phyloP scores from a whole-genome alignment of 2,888 invertebrate genomes.

The Gisinianus flammeolus region DNA sequence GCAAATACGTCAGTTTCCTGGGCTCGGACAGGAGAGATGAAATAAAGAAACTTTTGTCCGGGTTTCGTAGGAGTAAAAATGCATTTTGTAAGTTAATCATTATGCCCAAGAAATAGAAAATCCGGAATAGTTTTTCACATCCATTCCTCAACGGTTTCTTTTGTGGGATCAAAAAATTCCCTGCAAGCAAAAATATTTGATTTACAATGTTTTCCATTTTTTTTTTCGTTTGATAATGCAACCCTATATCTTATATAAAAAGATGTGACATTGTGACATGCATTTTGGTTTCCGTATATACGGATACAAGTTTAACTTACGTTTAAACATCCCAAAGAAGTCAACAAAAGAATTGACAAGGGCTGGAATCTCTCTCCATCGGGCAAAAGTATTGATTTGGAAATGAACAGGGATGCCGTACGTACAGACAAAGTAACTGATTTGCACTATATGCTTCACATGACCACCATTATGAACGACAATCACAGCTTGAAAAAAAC shows the following conservation, averaged over 20 bases:
- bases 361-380: slow-evolving; percentile 17
- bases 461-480: background rate
- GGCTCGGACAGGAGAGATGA: slow-evolving; percentile 20
- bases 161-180: background rate
- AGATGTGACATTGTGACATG: too few species aligned
- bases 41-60: slow-evolving; percentile 13
- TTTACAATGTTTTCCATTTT: too few species aligned
- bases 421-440: slow-evolving; percentile 4
- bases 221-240: too few species aligned
- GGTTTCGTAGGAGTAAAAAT: background rate
- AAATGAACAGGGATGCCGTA: slow-evolving; percentile 31
- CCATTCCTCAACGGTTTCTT: background rate
- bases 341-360: slow-evolving; percentile 7
- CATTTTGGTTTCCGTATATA: too few species aligned
- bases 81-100: slow-evolving; percentile 27
- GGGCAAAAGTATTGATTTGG: slow-evolving; percentile 20
- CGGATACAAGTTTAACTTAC: too few species aligned
- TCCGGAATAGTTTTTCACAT: slow-evolving; percentile 5
- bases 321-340: background rate
- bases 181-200: too few species aligned
- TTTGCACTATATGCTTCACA: background rate
- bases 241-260: too few species aligned
- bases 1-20: background rate
- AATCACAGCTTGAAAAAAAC: slow-evolving; percentile 7
- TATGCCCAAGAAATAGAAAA: background rate